phyloP scores from a whole-genome alignment of 2,113 vertebrate genomes.

The Salvelinus alpinus region DNA sequence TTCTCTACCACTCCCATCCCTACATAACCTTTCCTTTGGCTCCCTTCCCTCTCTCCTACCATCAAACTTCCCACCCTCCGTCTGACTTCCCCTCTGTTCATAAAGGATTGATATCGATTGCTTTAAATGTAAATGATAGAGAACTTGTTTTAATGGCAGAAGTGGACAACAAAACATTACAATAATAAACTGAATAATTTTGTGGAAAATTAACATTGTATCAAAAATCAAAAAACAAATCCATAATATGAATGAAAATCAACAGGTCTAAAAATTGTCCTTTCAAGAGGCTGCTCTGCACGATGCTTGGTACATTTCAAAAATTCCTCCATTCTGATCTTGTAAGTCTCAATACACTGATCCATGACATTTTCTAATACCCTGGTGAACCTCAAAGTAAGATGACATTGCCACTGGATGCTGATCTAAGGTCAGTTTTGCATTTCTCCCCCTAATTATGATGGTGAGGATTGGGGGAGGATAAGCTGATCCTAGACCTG shows the following conservation, averaged over 20 bases:
- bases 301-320: conserved; percentile 20
- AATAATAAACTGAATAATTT: conserved; percentile 47
- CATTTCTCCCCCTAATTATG: too few relatives aligned
- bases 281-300: conserved; percentile 20
- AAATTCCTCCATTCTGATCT: background rate
- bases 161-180: conserved; percentile 42
- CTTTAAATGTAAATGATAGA: conserved; percentile 3
- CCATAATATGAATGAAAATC: conserved; percentile 22
- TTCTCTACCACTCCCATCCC: background rate
- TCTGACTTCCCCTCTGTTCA: background rate
- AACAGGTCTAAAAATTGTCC: conserved; percentile 45
- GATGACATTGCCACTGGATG: too few relatives aligned
- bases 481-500: too few relatives aligned
- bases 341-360: conserved; percentile 17
- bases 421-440: too few relatives aligned
- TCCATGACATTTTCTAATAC: background rate
- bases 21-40: background rate
- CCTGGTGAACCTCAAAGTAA: too few relatives aligned
- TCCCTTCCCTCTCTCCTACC: background rate
- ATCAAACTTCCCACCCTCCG: too few relatives aligned
- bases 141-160: conserved; percentile 60
- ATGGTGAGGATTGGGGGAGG: too few relatives aligned
- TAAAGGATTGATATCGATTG: background rate
- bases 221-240: conserved; percentile 34
- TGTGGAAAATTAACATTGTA: conserved; percentile 43